Base-by-base conservation (phyloP, 2,113 vertebrate genomes). In the Cygnus buccinator region DNA sequence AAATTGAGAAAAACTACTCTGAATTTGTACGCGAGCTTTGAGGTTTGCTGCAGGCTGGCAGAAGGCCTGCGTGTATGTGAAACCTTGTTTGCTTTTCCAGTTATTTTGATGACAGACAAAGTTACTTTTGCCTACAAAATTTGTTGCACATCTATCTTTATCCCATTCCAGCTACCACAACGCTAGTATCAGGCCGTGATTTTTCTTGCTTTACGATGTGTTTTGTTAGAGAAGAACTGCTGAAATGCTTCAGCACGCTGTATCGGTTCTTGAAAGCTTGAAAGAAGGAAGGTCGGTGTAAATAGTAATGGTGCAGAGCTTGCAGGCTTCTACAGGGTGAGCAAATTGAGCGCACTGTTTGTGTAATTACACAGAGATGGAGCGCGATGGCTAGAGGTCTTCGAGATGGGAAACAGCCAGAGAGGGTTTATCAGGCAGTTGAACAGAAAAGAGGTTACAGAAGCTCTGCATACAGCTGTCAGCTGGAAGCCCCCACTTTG, bases 1-100 rank as follows among this genome's bases (percentile, higher is more conserved):
- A 35, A 75, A 50, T 37, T 46, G 22, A 59, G 58, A 41, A 9
- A 78, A 78, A 65, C 17, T 10, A 3, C 59, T 39, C 23, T 17
- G 43, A 63, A 35, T 83, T 75, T 87, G 75, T 61, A 12, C 13
- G 28, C 55, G 90, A 80, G 61, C 37, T 62, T 41, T 87, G 61
- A 20, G 43, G 17, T 73, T 79, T 59, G n/a, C 50, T 35, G 82
- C 62, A 76, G 46, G 52, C 46, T 85, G 70, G 41, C 73, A 73
- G 39, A 59, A 75, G 20, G 46, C 0, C 0, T 8, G 9, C 18
- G 9, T 46, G 9, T 46, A 22, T 35, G 50, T 2, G 2, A 25
- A 72, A 65, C 9, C 62, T 86, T 46, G 10, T n/a, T 54, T 50
- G 44, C 22, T 80, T 83, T 94, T 95, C 83, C 63, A 80, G 39